A percentile compares a stretch with the other conserved stretches of the same genome.
Evolutionary conservation across 2,113 vertebrate genomes (phyloP).

Genomic region (Corydoras maculifer): DNA sequence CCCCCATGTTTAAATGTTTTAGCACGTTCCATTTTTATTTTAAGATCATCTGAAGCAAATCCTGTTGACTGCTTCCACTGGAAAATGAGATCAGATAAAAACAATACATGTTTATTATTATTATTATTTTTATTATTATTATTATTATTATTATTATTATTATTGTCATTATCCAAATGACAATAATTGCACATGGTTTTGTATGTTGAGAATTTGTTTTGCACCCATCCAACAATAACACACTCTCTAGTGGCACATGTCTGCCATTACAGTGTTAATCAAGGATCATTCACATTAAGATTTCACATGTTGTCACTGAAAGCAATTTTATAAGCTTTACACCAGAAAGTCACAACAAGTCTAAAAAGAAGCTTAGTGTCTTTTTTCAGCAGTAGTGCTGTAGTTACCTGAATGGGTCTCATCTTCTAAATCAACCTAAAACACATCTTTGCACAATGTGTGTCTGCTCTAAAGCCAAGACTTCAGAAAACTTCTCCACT

Average conservation of each 20-base stretch:
- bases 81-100: too few relatives aligned
- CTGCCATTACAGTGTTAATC: conserved; percentile 28
- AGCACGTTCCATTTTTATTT: too few relatives aligned
- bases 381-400: not conserved
- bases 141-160: not conserved
- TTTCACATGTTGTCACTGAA: not conserved
- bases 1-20: too few relatives aligned
- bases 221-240: conserved; percentile 21
- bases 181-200: not conserved
- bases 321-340: not conserved
- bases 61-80: too few relatives aligned
- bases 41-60: too few relatives aligned
- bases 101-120: too few relatives aligned
- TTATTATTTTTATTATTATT: too few relatives aligned
- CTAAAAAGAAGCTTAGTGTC: not conserved
- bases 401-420: conserved; percentile 1
- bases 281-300: too few relatives aligned
- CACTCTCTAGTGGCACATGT: conserved; percentile 41
- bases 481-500: conserved; percentile 27
- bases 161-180: not conserved
- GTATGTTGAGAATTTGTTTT: not conserved
- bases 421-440: conserved; percentile 27
- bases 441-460: conserved; percentile 33
- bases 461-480: conserved; percentile 6
- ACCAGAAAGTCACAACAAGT: not conserved